Percentiles rank a stretch among this genome's conserved stretches.
These are phyloP conservation scores for Sarcophaga bullata DNA, from an alignment of 1,140 invertebrate species.

Conservation along the genomic window DNA sequence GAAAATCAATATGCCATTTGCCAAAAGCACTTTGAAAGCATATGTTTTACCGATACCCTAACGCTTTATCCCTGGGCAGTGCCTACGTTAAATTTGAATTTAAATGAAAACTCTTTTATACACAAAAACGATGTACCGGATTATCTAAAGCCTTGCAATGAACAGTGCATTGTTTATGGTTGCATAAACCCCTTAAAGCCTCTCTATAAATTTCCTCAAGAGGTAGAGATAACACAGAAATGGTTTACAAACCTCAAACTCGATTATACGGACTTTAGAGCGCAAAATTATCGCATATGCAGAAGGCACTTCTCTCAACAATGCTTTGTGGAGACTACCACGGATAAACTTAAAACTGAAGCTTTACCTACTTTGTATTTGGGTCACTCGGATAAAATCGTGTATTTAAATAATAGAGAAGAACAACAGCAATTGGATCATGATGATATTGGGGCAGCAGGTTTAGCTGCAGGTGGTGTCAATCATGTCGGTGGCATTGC, in stretches of 20 bases:
- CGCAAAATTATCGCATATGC: constrained; percentile 54
- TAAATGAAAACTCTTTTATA: constrained; percentile 19
- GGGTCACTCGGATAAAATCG: constrained; percentile 58
- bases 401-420: constrained; percentile 51
- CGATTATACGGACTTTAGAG: constrained; percentile 48
- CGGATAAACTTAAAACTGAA: constrained; percentile 43
- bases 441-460: not conserved
- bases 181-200: constrained; percentile 25
- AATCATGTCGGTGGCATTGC: not conserved
- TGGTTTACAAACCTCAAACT: constrained; percentile 56
- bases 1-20: constrained; percentile 60
- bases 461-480: not conserved
- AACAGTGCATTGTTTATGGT: constrained; percentile 36
- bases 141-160: not conserved
- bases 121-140: constrained; percentile 24
- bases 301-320: constrained; percentile 22
- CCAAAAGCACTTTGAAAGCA: constrained; percentile 52
- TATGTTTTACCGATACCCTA: constrained; percentile 2
- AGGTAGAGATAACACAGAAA: constrained; percentile 50
- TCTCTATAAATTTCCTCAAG: constrained; percentile 51
- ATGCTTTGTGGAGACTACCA: constrained; percentile 17
- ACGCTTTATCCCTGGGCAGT: constrained; percentile 57
- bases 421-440: not conserved
- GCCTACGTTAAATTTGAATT: constrained; percentile 53
- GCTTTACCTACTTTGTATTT: constrained; percentile 57